Base-by-base conservation (phyloP, 2,797 vertebrate genomes). In the Galagoides demidoff region DNA sequence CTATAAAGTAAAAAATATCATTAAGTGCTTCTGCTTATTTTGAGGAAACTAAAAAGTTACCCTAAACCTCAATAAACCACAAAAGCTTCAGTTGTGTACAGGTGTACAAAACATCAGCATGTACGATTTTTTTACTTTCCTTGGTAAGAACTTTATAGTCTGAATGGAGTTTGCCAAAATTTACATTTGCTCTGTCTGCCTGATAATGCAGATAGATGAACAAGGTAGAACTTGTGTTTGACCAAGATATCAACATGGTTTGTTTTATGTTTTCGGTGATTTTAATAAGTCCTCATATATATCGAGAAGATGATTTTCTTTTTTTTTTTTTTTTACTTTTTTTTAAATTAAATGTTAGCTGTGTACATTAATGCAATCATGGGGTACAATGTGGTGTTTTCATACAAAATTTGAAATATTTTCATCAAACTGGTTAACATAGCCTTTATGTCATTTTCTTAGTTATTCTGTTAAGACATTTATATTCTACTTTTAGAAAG, bases 31-130 rank as follows among this genome's bases (percentile, higher is more conserved):
- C 70, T 84, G 71, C 39, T 61, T 43, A 13, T 37, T 68, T 90
- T 92, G 81, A 90, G 45, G 43, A 76, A 57, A 84, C 12, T 81
- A 68, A 92, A 83, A 89, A 66, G 8, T 64, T 34, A 78, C n/a
- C 23, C 14, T 81, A 90, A 63, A 8, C 6, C 4, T 76, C 12
- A 77, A 61, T 52, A 82, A 95, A 37, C 25, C 45, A n/a, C 7
- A 31, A 66, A 86, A 52, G 17, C 10, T 17, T 87, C 78, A 61
- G 10, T 43, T 25, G 27, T n/a, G 14, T n/a, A 61, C 16, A 19
- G 8, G 27, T 61, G 63, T 34, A 10, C 12, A 34, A 27, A 29
- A 66, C 49, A 68, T 11, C 73, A 57, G 12, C 16, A 31, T 66
- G 5, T 55, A 25, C 2, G 13, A 79, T 49, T 19, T 61, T 82